Base-by-base conservation (phyloP, 1,140 invertebrate species). In the Eulimnadia texana region DNA sequence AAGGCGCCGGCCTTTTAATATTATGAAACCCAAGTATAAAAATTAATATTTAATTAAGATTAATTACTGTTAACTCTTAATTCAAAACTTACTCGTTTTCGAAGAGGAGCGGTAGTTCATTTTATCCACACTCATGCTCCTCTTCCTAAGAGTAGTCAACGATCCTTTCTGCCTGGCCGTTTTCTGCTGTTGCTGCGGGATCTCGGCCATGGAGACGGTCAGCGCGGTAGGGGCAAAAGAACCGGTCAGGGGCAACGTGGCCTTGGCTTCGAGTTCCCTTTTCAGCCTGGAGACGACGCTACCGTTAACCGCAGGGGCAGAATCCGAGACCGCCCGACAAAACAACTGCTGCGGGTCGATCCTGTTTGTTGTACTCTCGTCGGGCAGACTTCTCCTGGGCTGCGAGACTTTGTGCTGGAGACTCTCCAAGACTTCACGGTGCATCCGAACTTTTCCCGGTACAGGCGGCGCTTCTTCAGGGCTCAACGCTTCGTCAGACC, bases 261-360 rank as follows among this genome's bases (percentile, higher is more conserved):
- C 84, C 68, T 88, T 88, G 9, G 86, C 85, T 74, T 90, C 87
- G 70, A 90, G 88, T 69, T 88, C 86, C 71, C 85, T 85, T 72
- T 88, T 90, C 60, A 88, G 78, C 74, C 84, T 87, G 76, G 83
- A 82, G 20, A 91, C 88, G 65, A 83, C 82, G 78, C 76, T 28
- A 54, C 61, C 57, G 60, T 63, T 25, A 60, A 56, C 25, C 65
- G 63, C 11, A 29, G 47, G 22, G 55, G 59, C n/a, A 6, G 58
- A 61, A 23, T 56, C 62, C 6, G 61, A 63, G 9, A 58, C 20
- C 16, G 47, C 52, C 55, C 42, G 20, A 50, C 55, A 63, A 2
- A 62, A 58, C n/a, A 58, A 1, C 24, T 29, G 25, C 25, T 42
- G 6, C 42, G 11, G 49, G 16, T 57, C 50, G 6, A 16, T 42